Conservation (phyloP, 2,113 vertebrate species). For the Toxotes chatareus region DNA sequence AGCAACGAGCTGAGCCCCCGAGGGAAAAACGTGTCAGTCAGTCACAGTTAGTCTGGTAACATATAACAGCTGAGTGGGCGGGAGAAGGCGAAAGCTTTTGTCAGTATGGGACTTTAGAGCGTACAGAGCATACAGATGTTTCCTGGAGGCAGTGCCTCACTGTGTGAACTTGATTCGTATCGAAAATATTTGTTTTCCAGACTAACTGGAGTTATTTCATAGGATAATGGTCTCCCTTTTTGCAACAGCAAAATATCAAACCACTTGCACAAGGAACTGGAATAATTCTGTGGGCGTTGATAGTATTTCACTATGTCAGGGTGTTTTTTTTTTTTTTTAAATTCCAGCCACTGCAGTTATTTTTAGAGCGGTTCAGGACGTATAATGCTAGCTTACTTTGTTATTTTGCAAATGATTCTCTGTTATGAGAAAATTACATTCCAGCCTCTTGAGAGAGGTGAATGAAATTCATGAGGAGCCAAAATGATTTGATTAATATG, state of each 20-base stretch:
- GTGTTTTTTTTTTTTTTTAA: background rate
- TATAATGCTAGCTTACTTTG: background rate
- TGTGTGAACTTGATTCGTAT: too few relatives aligned
- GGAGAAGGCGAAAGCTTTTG: too few relatives aligned
- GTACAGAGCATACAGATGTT: too few relatives aligned
- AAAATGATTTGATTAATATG: constrained; percentile 56
- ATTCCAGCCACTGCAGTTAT: constrained; percentile 18
- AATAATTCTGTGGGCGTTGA: background rate
- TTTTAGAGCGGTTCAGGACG: background rate
- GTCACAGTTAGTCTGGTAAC: too few relatives aligned
- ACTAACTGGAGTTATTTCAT: background rate
- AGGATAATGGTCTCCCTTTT: too few relatives aligned
- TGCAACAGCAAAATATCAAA: constrained; percentile 11
- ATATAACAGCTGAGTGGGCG: too few relatives aligned
- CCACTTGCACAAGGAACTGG: background rate
- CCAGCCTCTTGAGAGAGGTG: constrained; percentile 23
- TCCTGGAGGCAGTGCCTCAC: too few relatives aligned
- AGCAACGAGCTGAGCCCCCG: too few relatives aligned
- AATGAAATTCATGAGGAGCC: constrained; percentile 41
- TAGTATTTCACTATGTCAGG: background rate
- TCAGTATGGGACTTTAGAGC: too few relatives aligned
- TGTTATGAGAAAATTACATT: constrained; percentile 45
- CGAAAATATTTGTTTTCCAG: too few relatives aligned
- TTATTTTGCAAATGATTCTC: constrained; percentile 39
- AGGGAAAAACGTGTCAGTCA: too few relatives aligned